Evolutionary conservation across 2,113 vertebrate species (phyloP), one percentile per base, ranked within the genome.

Genomic region (Jaculus jaculus): DNA sequence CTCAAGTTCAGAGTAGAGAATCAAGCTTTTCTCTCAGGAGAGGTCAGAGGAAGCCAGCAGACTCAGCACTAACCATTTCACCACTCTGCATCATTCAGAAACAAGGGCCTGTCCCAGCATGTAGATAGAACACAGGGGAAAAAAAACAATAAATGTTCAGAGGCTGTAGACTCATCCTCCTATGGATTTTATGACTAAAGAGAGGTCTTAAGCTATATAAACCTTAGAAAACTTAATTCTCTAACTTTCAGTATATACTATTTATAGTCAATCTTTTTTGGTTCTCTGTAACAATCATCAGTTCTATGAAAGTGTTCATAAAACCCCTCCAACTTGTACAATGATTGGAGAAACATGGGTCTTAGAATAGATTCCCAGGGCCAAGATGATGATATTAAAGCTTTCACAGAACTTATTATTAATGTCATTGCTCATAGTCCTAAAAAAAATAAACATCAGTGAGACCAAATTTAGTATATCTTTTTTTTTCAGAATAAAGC

Each of bases 1-100:
- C 97, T 98, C 96, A 94, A 96, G 95, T 98, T 98, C 97, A 95
- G 96, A 98, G 95, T 94, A 92, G 95, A 97, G 95, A 97, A 96
- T 97, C 97, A 96, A 98, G 97, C 95, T 93, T 97, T 96, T 96
- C 97, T 98, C 96, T 97, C 94, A 51, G 95, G 96, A 97, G 93
- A 92, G 93, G 89, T 87, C 91, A 96, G 95, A 97, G 97, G 97
- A 98, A 98, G 94, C 92, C 97, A 96, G 95, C 93, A 95, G 95
- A 88, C 73, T 73, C 93, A 95, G 42, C 84, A 96, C 60, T 95
- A 92, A 97, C 91, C 96, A 96, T 97, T 95, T 96, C 84, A 94
- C 97, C 95, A 91, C 32, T 97, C 93, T 95, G 91, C 93, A 68
- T 97, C 96, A 81, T 89, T 94, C 37, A 21, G 85, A 91, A 93